These are phyloP conservation scores for Pediacus dermestoides DNA, from an alignment of 2,888 invertebrate species.

Conservation along the genomic window DNA sequence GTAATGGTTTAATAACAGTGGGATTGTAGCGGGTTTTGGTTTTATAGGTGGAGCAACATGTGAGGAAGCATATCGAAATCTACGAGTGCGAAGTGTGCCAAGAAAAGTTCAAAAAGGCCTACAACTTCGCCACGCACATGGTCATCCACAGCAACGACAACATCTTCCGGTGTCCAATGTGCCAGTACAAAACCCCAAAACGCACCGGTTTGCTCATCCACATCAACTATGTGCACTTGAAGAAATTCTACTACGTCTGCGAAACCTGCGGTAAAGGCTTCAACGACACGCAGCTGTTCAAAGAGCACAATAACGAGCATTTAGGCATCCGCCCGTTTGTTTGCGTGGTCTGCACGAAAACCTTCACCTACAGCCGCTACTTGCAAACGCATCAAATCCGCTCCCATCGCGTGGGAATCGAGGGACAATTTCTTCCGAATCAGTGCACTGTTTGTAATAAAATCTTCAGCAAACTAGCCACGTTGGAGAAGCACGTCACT, in stretches of 20 bases:
- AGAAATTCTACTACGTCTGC: constrained; percentile 52
- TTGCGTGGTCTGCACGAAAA: constrained; percentile 54
- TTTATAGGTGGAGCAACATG: constrained; percentile 38
- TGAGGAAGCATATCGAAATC: constrained; percentile 34
- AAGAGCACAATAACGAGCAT: constrained; percentile 57
- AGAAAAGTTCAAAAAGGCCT: constrained; percentile 39
- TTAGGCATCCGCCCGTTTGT: constrained; percentile 52
- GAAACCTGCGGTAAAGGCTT: constrained; percentile 56
- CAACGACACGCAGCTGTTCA: constrained; percentile 53
- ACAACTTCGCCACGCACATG: constrained; percentile 41
- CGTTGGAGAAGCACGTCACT: constrained; percentile 50
- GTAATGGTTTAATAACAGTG: no score
- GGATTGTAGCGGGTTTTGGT: no score
- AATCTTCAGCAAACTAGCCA: constrained; percentile 38
- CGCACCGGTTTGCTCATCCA: constrained; percentile 39
- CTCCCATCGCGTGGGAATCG: constrained; percentile 43
- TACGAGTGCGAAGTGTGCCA: constrained; percentile 49
- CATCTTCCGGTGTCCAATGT: constrained; percentile 41
- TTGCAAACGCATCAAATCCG: constrained; percentile 39
- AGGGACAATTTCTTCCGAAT: constrained; percentile 48
- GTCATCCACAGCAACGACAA: constrained; percentile 37
- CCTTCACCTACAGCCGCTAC: constrained; percentile 46
- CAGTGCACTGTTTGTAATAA: constrained; percentile 40
- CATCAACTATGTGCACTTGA: constrained; percentile 41
- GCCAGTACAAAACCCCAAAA: constrained; percentile 35